Evolutionary conservation across 2,113 vertebrate species (phyloP).

Genomic region (Nycticryphes semicollaris): DNA sequence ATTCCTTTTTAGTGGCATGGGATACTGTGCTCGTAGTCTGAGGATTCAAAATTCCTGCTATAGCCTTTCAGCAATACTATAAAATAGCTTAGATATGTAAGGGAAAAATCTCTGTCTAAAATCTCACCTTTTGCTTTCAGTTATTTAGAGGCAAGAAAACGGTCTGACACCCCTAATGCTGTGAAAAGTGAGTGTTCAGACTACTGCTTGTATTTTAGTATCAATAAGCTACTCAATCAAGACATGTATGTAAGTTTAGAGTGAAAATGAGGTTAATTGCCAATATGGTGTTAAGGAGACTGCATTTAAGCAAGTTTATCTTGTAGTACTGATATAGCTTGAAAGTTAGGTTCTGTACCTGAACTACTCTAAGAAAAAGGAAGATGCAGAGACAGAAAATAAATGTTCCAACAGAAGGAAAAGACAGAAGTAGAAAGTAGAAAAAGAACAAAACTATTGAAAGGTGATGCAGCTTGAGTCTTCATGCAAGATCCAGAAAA

Average conservation of each 20-base stretch:
- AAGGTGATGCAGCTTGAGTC: not conserved
- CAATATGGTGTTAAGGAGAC: not conserved
- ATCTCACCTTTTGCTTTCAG: not conserved
- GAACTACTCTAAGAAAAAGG: not conserved
- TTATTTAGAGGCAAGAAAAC: not conserved
- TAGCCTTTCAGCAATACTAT: not conserved
- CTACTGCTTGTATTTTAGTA: not conserved
- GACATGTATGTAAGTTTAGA: not conserved
- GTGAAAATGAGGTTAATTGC: not conserved
- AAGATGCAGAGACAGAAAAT: not conserved
- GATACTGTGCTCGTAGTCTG: not conserved
- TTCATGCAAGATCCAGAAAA: not conserved
- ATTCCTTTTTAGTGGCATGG: not conserved
- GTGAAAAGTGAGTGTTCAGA: not conserved
- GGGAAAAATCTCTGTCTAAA: not conserved
- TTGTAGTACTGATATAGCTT: not conserved
- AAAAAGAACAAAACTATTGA: not conserved
- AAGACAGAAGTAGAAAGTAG: not conserved
- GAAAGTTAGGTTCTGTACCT: not conserved
- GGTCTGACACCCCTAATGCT: not conserved
- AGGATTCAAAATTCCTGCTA: not conserved
- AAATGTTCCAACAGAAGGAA: not conserved
- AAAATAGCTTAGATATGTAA: not conserved
- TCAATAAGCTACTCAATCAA: not conserved
- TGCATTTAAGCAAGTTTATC: not conserved